A percentile compares a stretch with the other conserved stretches of the same genome.
phyloP scores from a whole-genome alignment of 2,888 invertebrate species.

The Palloptera scutellata region DNA sequence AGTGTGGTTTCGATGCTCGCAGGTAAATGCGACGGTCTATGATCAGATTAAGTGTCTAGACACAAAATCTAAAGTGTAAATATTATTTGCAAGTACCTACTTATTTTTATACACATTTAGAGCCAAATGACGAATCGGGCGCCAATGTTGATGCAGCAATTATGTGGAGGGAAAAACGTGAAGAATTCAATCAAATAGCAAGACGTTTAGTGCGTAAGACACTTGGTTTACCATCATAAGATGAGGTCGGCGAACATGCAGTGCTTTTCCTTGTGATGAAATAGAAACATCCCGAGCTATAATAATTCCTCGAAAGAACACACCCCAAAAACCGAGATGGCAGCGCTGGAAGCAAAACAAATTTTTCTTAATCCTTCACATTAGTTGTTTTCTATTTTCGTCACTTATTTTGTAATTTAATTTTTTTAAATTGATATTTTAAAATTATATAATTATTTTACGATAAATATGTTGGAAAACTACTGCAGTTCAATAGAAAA shows the following conservation, averaged over 20 bases:
- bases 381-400: neutral
- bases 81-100: neutral
- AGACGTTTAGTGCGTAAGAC: conserved; percentile 91
- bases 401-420: neutral
- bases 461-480: too few species aligned
- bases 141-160: conserved; percentile 99
- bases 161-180: conserved; percentile 97
- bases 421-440: neutral
- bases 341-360: neutral
- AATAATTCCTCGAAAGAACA: neutral
- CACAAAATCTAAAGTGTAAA: neutral
- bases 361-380: neutral
- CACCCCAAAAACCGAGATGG: neutral
- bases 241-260: neutral
- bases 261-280: neutral
- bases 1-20: conserved; percentile 99
- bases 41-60: neutral
- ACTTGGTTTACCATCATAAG: conserved; percentile 71
- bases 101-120: conserved; percentile 64
- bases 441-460: neutral
- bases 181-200: conserved; percentile 92
- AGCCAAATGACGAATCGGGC: conserved; percentile 99
- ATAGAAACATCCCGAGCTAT: too few species aligned
- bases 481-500: too few species aligned
- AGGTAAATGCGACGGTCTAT: conserved; percentile 70